Evolutionary conservation across 2,797 vertebrate genomes (phyloP).

Genomic region (Bucorvus abyssinicus): DNA sequence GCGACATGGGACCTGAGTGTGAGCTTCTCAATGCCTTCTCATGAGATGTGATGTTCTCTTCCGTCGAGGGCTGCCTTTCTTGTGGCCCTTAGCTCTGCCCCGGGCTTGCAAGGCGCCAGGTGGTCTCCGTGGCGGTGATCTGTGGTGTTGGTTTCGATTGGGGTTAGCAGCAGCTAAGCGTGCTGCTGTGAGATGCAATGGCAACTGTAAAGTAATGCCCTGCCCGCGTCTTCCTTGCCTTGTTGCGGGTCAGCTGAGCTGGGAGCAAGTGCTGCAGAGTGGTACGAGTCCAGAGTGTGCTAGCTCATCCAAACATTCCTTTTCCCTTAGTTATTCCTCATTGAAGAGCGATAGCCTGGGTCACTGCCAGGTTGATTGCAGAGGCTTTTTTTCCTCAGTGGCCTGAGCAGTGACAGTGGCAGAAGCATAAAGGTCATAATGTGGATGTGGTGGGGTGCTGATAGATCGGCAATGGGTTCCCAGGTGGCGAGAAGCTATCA

Average conservation of each 20-base stretch:
- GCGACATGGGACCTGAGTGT: background rate
- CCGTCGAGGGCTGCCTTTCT: background rate
- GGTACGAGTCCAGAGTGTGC: rapidly evolving
- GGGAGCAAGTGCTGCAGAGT: background rate
- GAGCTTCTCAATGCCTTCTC: background rate
- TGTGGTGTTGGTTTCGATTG: background rate
- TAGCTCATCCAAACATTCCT: background rate
- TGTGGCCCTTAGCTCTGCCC: background rate
- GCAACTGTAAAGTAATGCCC: background rate
- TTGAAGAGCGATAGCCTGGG: background rate
- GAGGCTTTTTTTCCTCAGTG: background rate
- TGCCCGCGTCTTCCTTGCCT: background rate
- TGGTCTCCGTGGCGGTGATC: background rate
- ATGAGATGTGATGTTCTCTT: background rate
- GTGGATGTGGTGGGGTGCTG: background rate
- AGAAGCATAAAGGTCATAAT: background rate
- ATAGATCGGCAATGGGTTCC: background rate
- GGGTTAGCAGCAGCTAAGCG: background rate
- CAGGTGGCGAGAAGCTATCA: background rate
- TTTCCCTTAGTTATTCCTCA: background rate
- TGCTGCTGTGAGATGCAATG: background rate
- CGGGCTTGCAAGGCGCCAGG: background rate
- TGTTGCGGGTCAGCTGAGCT: background rate
- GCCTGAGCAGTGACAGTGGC: background rate
- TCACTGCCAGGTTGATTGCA: background rate